Evolutionary conservation across 1,140 invertebrate genomes (phyloP).

Genomic region (Pseudomyrmex cubaensis): DNA sequence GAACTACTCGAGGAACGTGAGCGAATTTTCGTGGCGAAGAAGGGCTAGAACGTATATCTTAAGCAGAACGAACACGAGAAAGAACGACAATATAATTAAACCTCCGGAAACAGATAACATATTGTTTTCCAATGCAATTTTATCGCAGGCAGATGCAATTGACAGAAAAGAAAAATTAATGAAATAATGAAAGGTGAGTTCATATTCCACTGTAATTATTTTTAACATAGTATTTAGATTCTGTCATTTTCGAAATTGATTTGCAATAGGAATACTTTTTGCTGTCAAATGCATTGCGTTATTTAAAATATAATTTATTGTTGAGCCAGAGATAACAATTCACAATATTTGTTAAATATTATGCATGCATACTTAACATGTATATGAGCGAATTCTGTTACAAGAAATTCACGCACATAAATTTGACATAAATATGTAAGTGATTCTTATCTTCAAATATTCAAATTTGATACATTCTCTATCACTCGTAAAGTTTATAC

Average conservation of each 20-base stretch:
- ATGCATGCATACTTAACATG: neutral
- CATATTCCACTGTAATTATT: neutral
- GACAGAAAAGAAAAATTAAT: neutral
- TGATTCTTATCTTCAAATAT: too few species aligned
- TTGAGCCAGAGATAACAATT: slow-evolving; percentile 5
- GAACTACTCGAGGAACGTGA: neutral
- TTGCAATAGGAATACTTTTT: neutral
- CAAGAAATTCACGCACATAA: too few species aligned
- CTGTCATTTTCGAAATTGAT: neutral
- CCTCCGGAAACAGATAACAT: neutral
- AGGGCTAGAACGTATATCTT: slow-evolving; percentile 57
- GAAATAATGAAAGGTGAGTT: slow-evolving; percentile 22
- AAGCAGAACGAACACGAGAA: neutral
- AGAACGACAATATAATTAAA: slow-evolving; percentile 12
- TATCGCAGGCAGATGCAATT: neutral
- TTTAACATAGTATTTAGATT: too few species aligned
- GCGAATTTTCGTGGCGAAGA: slow-evolving; percentile 7
- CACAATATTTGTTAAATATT: neutral
- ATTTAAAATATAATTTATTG: slow-evolving; percentile 47
- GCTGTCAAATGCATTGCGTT: neutral
- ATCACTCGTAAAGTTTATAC: too few species aligned
- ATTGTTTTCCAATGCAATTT: slow-evolving; percentile 2
- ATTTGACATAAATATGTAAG: too few species aligned
- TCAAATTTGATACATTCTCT: too few species aligned
- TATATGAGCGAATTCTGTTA: neutral